A percentile compares a stretch with the other conserved stretches of the same genome.
phyloP scores from a whole-genome alignment of 1,140 invertebrate species.

The Polyergus mexicanus region DNA sequence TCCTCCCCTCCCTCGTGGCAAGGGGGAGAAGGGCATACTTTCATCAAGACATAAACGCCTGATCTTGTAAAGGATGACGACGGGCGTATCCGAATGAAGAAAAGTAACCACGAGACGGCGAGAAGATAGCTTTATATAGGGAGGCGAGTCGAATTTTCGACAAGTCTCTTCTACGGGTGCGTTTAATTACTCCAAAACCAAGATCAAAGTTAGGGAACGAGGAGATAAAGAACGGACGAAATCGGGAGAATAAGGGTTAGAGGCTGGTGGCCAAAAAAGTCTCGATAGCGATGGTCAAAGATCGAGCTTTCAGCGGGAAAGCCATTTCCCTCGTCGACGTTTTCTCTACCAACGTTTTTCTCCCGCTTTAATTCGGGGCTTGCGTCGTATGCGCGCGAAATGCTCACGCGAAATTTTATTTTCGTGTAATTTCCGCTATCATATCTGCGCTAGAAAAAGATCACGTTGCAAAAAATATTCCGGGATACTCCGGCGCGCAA shows the following conservation, averaged over 20 bases:
- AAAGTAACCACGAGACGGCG: background rate
- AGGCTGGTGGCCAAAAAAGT: constrained; percentile 31
- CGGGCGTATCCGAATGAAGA: too few species aligned
- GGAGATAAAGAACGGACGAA: constrained; percentile 13
- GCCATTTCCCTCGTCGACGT: constrained; percentile 17
- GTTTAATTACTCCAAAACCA: constrained; percentile 70
- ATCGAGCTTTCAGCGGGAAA: constrained; percentile 43
- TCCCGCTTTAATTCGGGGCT: constrained; percentile 29
- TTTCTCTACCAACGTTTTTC: constrained; percentile 13
- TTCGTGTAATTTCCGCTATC: constrained; percentile 41
- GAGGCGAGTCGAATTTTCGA: constrained; percentile 61
- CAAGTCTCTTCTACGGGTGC: constrained; percentile 51
- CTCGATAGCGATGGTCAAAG: constrained; percentile 33
- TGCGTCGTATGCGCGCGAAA: background rate
- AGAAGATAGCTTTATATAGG: constrained; percentile 37
- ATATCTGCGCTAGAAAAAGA: constrained; percentile 5
- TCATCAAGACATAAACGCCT: constrained; percentile 46
- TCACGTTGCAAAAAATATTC: background rate
- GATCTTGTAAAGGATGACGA: constrained; percentile 52
- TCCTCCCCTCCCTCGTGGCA: background rate
- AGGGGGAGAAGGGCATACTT: constrained; percentile 2
- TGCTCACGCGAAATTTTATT: constrained; percentile 34
- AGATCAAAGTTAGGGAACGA: constrained; percentile 29
- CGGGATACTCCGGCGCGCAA: background rate
- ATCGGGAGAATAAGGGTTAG: background rate